These are phyloP conservation scores for Blastobasis adustella DNA, from an alignment of 2,888 invertebrate genomes.

Conservation along the genomic window DNA sequence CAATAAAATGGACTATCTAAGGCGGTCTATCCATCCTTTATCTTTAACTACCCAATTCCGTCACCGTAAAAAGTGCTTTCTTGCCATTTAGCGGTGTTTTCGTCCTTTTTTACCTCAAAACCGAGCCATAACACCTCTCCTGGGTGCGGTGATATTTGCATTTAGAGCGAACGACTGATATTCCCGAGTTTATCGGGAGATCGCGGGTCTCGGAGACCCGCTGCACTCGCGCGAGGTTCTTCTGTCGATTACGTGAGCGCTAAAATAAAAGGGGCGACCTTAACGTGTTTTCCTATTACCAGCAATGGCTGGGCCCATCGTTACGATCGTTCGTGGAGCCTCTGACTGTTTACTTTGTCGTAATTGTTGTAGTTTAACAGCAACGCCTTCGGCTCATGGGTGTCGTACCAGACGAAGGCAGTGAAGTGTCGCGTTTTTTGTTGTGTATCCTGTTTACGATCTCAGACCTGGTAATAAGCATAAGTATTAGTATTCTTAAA, in stretches of 20 bases:
- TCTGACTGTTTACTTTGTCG: not conserved
- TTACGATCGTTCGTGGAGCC: conserved; percentile 18
- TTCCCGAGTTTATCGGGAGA: conserved; percentile 65
- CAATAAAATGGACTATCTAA: conserved; percentile 1
- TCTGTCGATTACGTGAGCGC: not conserved
- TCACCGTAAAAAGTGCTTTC: conserved; percentile 64
- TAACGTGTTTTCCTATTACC: not conserved
- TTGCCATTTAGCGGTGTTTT: conserved; percentile 66
- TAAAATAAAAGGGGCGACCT: not conserved
- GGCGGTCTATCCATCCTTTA: conserved; percentile 57
- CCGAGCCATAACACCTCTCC: conserved; percentile 66
- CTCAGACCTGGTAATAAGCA: no score
- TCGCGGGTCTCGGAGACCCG: conserved; percentile 63
- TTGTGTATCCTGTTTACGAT: no score
- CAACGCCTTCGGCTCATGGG: not conserved
- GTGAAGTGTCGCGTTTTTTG: no score
- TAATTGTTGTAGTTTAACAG: not conserved
- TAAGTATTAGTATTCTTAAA: no score
- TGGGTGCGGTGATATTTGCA: conserved; percentile 70
- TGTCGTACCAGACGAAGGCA: no score
- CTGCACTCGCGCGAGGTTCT: no score
- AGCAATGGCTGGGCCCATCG: conserved; percentile 53
- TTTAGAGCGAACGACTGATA: conserved; percentile 72
- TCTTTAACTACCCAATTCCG: conserved; percentile 61
- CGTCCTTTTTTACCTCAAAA: conserved; percentile 67